Evolutionary conservation across 1,140 invertebrate genomes (phyloP).

Genomic region (Drosophila suzukii): DNA sequence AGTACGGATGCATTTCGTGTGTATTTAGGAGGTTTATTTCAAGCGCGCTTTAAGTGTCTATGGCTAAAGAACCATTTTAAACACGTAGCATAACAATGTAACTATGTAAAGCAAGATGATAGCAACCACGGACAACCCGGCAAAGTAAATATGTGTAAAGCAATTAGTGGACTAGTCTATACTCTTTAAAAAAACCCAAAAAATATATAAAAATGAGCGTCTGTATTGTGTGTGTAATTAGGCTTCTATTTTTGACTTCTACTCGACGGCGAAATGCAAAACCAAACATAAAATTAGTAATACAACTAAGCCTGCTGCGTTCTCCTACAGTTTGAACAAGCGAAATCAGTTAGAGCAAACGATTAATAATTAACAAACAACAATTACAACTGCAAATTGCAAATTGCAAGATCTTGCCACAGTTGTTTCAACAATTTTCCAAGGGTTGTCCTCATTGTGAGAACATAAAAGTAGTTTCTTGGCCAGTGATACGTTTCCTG

Average conservation of each 20-base stretch:
- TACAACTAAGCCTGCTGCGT: constrained; percentile 69
- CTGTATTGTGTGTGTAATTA: constrained; percentile 64
- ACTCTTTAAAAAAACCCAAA: constrained; percentile 14
- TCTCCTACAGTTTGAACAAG: constrained; percentile 64
- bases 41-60: constrained; percentile 74
- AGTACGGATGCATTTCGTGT: constrained; percentile 32
- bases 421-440: constrained; percentile 54
- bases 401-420: constrained; percentile 40
- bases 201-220: constrained; percentile 31
- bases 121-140: constrained; percentile 32
- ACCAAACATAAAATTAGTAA: constrained; percentile 48
- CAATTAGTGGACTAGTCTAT: constrained; percentile 68
- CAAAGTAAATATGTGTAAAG: constrained; percentile 80
- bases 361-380: constrained; percentile 33
- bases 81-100: constrained; percentile 73
- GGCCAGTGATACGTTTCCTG: neutral
- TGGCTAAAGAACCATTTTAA: constrained; percentile 55
- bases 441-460: constrained; percentile 65
- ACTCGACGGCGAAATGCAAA: constrained; percentile 38
- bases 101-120: constrained; percentile 62
- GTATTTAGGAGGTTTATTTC: constrained; percentile 59
- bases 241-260: constrained; percentile 69
- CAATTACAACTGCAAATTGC: constrained; percentile 23
- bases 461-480: constrained; percentile 36
- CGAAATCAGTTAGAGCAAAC: constrained; percentile 45